Conservation (phyloP, 2,113 vertebrate species). For the Rattus rattus region DNA sequence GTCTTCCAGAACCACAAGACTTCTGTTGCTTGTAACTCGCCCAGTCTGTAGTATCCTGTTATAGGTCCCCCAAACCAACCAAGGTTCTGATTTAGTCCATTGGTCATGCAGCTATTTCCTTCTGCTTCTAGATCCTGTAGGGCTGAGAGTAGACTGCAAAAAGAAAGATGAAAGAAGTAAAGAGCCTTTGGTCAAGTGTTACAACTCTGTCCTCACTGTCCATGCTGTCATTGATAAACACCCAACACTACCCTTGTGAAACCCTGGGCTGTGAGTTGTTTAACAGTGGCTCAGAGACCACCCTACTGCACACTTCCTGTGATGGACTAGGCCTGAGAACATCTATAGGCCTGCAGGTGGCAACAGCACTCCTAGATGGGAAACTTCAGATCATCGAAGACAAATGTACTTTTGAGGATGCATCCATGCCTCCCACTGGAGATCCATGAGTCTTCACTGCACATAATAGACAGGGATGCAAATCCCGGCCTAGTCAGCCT, state of each 20-base stretch:
- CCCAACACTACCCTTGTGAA: background rate
- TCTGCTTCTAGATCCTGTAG: background rate
- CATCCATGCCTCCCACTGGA: background rate
- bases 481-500: background rate
- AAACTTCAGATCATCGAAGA: background rate
- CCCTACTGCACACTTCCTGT: background rate
- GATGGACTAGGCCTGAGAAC: background rate
- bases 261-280: background rate
- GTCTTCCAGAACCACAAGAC: background rate
- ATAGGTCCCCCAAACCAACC: background rate
- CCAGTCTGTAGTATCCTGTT: background rate
- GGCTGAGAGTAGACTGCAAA: background rate
- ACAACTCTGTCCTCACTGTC: background rate
- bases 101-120: too few species aligned
- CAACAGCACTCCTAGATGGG: background rate
- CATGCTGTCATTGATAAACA: background rate
- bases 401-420: background rate
- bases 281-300: background rate
- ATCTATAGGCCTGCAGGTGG: background rate
- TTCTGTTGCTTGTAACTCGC: background rate
- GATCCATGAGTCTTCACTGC: background rate
- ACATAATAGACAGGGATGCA: background rate
- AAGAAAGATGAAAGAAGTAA: background rate
- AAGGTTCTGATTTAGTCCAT: background rate
- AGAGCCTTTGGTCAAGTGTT: background rate